Evolutionary conservation across 1,140 invertebrate genomes (phyloP), one percentile per base, ranked within the genome.

Genomic region (Drosophila punjabiensis): DNA sequence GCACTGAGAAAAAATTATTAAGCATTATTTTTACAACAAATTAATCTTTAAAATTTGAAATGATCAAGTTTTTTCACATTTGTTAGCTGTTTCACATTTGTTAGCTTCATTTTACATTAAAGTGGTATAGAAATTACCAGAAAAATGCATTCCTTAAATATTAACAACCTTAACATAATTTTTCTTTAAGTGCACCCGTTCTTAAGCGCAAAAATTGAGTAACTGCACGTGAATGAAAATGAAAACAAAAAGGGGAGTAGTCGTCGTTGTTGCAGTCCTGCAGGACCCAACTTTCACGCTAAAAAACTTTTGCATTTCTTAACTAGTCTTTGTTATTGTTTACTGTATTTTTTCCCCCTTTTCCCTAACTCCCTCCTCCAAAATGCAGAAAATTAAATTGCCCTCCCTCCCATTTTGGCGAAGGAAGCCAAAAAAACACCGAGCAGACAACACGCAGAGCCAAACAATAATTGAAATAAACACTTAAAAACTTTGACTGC

Each of bases 401-500:
- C 86, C 76, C 82, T 79, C 59, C 55, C 66, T 16, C 14, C 35
- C 48, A 52, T 39, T 37, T 33, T 14, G 53, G 58, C 35, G 16
- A 35, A 20, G 32, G 55, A 37, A 39, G 52, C 48, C 45, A 35
- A 78, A 75, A 75, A 76, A 55, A 78, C 45, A 58, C 33, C 32
- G 18, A 62, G 50, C 53, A 68, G 43, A 70, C 67, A 80, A 74
- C 60, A 82, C 71, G 76, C 73, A 79, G 55, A 58, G 53, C 73
- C 86, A 90, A 89, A 90, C 86, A 90, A 89, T 89, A 89, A 89
- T 89, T 89, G 86, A 89, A 89, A 89, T 86, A 89, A 89, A 90
- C 86, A 90, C 86, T 90, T 89, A 86, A 82, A 90, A 89, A 89
- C 67, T 90, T 89, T 90, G 85, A 81, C 85, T 77, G 75, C 75